Base-by-base conservation (phyloP, 1,140 invertebrate genomes). In the Eurosta solidaginis region DNA sequence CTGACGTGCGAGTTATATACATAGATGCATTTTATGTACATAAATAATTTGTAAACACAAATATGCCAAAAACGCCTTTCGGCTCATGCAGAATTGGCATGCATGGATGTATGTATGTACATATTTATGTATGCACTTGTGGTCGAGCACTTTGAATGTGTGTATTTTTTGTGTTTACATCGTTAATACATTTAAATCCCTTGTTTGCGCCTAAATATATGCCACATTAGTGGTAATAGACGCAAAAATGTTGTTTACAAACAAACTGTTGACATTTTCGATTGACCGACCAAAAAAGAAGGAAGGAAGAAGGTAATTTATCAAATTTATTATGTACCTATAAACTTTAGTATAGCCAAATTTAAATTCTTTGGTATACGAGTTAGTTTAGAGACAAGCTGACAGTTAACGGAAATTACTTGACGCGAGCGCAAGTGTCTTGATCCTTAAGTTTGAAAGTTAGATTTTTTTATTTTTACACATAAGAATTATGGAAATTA, bases 401-500 rank as follows among this genome's bases (percentile, higher is more conserved):
- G 33, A 5, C 33, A 68, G 59, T 68, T 68, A 40, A 68, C 59
- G 59, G 22, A 33, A 22, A 40, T 68, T 3, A 42, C 33, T 42
- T 33, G 36, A 2, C 59, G 36, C 20, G 33, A 0, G 6, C 59
- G 59, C n/a, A n/a, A n/a, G n/a, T n/a, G n/a, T n/a, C n/a, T n/a
- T n/a, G n/a, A n/a, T n/a, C n/a, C n/a, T n/a, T n/a, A n/a, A n/a
- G n/a, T n/a, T n/a, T n/a, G n/a, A n/a, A n/a, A n/a, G n/a, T n/a
- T n/a, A n/a, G n/a, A n/a, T n/a, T n/a, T n/a, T n/a, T n/a, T n/a
- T n/a, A n/a, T n/a, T n/a, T n/a, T n/a, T n/a, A n/a, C n/a, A 36
- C 3, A 3, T 10, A 68, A 42, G 5, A 9, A 78, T 74, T 33
- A 88, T 83, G 83, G 87, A 88, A 79, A 86, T 84, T 45, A 84